Evolutionary conservation across 1,140 invertebrate species (phyloP), one percentile per base, ranked within the genome.

Genomic region (Macrobrachium nipponense): DNA sequence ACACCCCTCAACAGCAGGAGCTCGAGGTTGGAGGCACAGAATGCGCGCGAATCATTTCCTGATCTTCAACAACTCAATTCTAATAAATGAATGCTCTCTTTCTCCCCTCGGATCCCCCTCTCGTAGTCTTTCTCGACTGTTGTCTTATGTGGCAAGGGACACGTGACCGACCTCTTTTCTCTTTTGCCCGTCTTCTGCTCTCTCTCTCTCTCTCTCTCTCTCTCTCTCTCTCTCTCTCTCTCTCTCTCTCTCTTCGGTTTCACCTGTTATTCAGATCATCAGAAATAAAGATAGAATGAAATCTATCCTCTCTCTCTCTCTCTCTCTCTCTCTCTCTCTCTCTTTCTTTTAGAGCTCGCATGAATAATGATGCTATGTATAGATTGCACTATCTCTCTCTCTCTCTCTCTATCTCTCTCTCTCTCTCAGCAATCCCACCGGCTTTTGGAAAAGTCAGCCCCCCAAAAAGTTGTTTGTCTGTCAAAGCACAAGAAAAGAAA

Each of bases 1-100:
- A 75, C n/a, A 44, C 82, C 61, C 51, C 51, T 12, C 51, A 51
- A 51, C 51, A 51, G 12, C 51, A 51, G 51, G 51, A 51, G n/a
- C 60, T 23, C 61, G 75, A 84, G 82, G 82, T 68, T 51, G 82
- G 82, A 68, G 82, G 82, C 82, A 84, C 82, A 84, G 82, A 51
- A 44, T 61, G n/a, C 44, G 75, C 23, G 62, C 14, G 51, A 51
- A 51, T 51, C 51, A 51, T 51, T 51, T 51, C 12, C 12, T 64
- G 60, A 83, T 51, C 61, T 76, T 72, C 76, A 51, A 51, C 27
- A 60, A 83, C 72, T 61, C 75, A 83, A 43, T 3, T 73, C 44
- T 36, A 6, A 73, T 43, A 20, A 23, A 27, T 73, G n/a, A 23
- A 73, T 43, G 23, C 44, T 73, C 70, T 73, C 70, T 73, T 36